Evolutionary conservation across 2,888 invertebrate genomes (phyloP).

Genomic region (Crioceris asparagi): DNA sequence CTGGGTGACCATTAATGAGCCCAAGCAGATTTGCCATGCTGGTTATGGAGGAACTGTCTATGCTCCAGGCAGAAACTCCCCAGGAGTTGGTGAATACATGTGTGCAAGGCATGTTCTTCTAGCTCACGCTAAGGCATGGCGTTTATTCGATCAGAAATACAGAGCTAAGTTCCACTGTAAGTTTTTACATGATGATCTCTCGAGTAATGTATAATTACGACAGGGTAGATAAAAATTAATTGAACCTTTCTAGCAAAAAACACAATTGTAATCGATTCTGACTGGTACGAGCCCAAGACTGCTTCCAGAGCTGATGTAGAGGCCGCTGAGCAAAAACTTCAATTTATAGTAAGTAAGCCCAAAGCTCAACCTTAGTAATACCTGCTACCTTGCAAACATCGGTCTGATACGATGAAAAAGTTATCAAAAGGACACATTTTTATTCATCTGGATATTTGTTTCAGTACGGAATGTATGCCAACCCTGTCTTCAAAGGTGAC

Average conservation of each 20-base stretch:
- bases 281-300: conserved; percentile 51
- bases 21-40: conserved; percentile 27
- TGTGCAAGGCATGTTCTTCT: conserved; percentile 53
- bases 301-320: conserved; percentile 44
- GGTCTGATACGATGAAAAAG: too few species aligned
- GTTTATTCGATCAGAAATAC: conserved; percentile 52
- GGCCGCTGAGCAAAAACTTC: conserved; percentile 44
- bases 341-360: conserved; percentile 43
- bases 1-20: conserved; percentile 46
- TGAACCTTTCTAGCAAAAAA: conserved; percentile 13
- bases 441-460: too few species aligned
- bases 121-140: conserved; percentile 57
- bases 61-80: conserved; percentile 32
- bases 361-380: too few species aligned
- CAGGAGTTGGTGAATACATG: conserved; percentile 48
- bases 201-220: neutral
- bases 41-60: conserved; percentile 25
- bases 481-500: conserved; percentile 53
- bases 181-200: conserved; percentile 2
- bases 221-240: neutral
- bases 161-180: conserved; percentile 43
- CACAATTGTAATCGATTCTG: conserved; percentile 46
- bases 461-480: conserved; percentile 27
- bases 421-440: too few species aligned
- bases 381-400: too few species aligned